phyloP scores from a whole-genome alignment of 2,797 vertebrate species.

The Molossus molossus region DNA sequence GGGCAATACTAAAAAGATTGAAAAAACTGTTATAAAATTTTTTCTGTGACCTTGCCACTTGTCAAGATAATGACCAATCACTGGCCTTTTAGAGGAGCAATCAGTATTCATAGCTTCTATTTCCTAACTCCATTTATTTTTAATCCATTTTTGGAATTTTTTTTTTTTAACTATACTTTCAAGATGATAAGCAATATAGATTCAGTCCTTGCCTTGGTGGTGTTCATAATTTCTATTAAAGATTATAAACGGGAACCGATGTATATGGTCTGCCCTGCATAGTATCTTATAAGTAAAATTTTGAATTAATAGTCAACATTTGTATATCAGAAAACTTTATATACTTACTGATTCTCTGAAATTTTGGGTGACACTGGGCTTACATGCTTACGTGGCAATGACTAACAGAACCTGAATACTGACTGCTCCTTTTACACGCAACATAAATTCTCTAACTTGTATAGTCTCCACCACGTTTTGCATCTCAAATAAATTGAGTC shows the following conservation, averaged over 20 bases:
- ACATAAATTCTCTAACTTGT: background rate
- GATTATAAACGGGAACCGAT: background rate
- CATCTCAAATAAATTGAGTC: background rate
- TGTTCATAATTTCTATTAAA: background rate
- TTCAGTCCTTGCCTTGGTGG: background rate
- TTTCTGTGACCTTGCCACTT: background rate
- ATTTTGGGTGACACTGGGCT: background rate
- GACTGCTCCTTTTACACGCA: background rate
- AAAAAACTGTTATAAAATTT: background rate
- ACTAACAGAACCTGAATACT: background rate
- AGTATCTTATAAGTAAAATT: background rate
- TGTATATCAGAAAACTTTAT: background rate
- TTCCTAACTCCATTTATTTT: background rate
- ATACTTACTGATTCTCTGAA: conserved; percentile 10
- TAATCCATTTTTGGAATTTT: background rate
- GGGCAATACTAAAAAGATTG: background rate
- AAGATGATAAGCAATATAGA: background rate
- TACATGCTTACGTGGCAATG: background rate
- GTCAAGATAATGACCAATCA: background rate
- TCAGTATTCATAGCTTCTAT: background rate
- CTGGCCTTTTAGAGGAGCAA: background rate
- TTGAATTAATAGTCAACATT: background rate
- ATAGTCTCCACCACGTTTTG: background rate
- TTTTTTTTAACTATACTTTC: background rate
- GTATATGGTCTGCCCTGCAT: background rate